Percentiles rank a stretch among this genome's conserved stretches.
These are phyloP conservation scores for Cydia pomonella DNA, from an alignment of 1,140 invertebrate species.

Conservation along the genomic window DNA sequence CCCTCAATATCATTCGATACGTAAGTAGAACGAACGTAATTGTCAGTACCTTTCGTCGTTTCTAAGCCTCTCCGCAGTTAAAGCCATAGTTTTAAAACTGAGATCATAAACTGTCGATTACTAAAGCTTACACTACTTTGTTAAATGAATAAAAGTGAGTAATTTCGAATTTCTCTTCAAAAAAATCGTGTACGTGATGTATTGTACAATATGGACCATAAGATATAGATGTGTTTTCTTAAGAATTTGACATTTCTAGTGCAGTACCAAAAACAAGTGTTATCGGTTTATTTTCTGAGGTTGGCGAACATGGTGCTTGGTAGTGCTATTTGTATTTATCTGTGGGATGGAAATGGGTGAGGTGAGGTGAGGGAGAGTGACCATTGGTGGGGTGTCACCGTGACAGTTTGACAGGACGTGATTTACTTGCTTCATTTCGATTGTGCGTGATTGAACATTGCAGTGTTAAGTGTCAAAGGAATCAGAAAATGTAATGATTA, in stretches of 20 bases:
- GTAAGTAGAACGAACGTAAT: slow-evolving; percentile 35
- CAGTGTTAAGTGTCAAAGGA: neutral
- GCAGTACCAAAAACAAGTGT: neutral
- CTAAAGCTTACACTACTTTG: slow-evolving; percentile 38
- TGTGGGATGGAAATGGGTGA: slow-evolving; percentile 10
- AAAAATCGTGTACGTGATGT: slow-evolving; percentile 40
- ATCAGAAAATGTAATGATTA: neutral
- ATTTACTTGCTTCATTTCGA: neutral
- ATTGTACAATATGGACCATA: slow-evolving; percentile 44
- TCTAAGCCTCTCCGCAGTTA: slow-evolving; percentile 66
- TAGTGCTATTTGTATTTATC: neutral
- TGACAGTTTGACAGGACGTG: neutral
- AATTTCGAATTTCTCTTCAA: slow-evolving; percentile 40
- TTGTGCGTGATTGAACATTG: neutral
- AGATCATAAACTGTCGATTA: slow-evolving; percentile 33
- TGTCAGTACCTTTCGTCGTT: slow-evolving; percentile 66
- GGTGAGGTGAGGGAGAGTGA: neutral
- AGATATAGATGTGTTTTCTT: slow-evolving; percentile 34
- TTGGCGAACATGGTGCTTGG: neutral
- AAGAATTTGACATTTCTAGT: slow-evolving; percentile 34
- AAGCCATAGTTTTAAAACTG: slow-evolving; percentile 52
- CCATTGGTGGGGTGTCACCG: too few species aligned
- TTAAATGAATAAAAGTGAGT: slow-evolving; percentile 34
- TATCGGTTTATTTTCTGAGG: slow-evolving; percentile 27
- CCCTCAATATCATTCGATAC: slow-evolving; percentile 47